These are phyloP conservation scores for Pandion haliaetus DNA, from an alignment of 2,113 vertebrate genomes.

Conservation along the genomic window DNA sequence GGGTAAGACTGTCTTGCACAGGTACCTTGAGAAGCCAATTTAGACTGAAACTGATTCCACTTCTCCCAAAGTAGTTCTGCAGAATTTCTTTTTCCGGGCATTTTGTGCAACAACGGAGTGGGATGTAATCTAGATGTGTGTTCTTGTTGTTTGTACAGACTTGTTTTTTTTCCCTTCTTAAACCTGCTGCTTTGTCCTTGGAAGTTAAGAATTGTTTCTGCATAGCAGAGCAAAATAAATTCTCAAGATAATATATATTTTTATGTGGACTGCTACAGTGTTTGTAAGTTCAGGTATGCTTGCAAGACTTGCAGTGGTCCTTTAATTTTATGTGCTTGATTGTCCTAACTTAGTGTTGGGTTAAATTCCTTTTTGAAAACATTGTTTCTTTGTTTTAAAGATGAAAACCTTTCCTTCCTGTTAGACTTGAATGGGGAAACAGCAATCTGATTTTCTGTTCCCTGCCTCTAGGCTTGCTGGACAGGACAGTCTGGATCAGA, in stretches of 20 bases:
- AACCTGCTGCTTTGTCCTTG: neutral
- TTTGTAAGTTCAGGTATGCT: neutral
- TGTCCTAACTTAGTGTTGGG: neutral
- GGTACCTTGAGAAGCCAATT: neutral
- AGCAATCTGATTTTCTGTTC: neutral
- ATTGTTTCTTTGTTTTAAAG: neutral
- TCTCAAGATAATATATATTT: neutral
- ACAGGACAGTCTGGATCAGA: neutral
- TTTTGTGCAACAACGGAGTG: neutral
- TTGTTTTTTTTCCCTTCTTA: neutral
- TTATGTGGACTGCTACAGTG: neutral
- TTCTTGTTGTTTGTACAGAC: neutral
- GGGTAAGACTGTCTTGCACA: neutral
- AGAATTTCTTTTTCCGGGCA: neutral
- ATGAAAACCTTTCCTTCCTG: neutral
- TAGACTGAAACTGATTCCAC: neutral
- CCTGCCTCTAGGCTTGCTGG: neutral
- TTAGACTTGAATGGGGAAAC: neutral
- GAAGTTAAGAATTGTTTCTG: neutral
- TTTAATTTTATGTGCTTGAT: neutral
- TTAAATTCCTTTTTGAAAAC: neutral
- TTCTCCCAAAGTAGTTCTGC: neutral
- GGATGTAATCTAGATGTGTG: rapidly evolving
- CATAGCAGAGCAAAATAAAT: neutral
- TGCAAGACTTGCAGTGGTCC: neutral